Evolutionary conservation across 1,140 invertebrate species (phyloP), one percentile per base, ranked within the genome.

Genomic region (Helicorthomorpha holstii): DNA sequence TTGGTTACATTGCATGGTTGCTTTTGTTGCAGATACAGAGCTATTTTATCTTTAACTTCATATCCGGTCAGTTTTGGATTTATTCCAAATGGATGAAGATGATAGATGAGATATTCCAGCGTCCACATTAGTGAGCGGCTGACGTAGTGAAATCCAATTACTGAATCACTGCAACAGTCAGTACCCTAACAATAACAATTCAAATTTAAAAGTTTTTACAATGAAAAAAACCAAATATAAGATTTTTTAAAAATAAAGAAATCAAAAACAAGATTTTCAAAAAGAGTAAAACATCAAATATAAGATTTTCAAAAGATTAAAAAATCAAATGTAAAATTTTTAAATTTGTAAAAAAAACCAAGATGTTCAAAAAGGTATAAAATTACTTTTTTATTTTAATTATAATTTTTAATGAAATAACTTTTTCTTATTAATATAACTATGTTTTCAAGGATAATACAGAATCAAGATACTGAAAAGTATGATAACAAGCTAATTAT

Each of bases 81-180:
- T 34, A 65, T 60, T 38, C 89, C 90, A 63, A 85, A 95, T 0
- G 92, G 90, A 51, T 86, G 72, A 44, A 98, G 68, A 66, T 96
- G 92, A 66, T 98, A 98, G 58, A 98, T 85, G 27, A 97, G 70
- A 67, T 96, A 98, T 59, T 98, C 92, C 23, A 96, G 66, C 1
- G 93, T 85, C 64, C 97, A 97, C 87, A 96, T 93, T 71, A 85
- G 78, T 60, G 91, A 83, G 0, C 91, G 88, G 14, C 76, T 76
- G 2, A 97, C 84, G 63, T 97, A 97, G 66, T 98, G 92, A 70
- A 98, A 98, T 0, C 90, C 92, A 34, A 98, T 80, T 0, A 93
- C 90, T 63, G 84, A 86, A 63, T 97, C 92, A n/a, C 89, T 94
- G 66, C 92, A 97, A 64, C 92, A 97, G 56, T 90, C 80, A 50